phyloP scores from a whole-genome alignment of 2,888 invertebrate species.

The Rosalia funebris region DNA sequence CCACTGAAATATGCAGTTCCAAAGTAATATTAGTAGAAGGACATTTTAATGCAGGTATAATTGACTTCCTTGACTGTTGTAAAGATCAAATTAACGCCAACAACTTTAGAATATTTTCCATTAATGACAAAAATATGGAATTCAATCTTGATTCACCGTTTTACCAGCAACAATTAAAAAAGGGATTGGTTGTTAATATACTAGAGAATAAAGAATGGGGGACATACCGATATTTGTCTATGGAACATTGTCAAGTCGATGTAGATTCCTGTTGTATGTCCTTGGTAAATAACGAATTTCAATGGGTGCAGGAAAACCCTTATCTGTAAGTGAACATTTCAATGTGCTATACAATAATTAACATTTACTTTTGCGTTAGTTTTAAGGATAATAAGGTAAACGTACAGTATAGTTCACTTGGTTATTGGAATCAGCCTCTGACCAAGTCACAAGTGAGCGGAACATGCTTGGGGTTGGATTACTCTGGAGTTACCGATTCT shows the following conservation, averaged over 20 bases:
- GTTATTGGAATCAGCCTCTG: conserved; percentile 8
- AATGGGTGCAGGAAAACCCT: conserved; percentile 2
- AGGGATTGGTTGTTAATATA: conserved; percentile 42
- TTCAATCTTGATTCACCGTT: conserved; percentile 33
- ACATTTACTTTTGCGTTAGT: too few relatives aligned
- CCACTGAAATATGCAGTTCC: conserved; percentile 13
- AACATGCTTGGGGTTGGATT: conserved; percentile 6
- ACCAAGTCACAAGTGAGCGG: not conserved
- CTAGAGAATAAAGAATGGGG: conserved; percentile 38
- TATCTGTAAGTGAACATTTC: conserved; percentile 7
- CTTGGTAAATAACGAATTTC: not conserved
- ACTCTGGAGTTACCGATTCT: conserved; percentile 19
- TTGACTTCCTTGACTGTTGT: conserved; percentile 35
- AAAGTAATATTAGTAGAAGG: conserved; percentile 34
- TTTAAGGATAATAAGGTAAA: conserved; percentile 1
- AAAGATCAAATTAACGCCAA: conserved; percentile 25
- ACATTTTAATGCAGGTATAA: conserved; percentile 29
- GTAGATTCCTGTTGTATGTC: conserved; percentile 64
- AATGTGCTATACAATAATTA: not conserved
- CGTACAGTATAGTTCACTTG: conserved; percentile 11
- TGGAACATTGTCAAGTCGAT: not conserved
- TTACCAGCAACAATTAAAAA: conserved; percentile 34
- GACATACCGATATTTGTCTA: conserved; percentile 30
- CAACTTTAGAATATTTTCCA: conserved; percentile 26
- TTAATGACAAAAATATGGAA: conserved; percentile 27